Base-by-base conservation (phyloP, 2,113 vertebrate genomes). In the Salminus brasiliensis region DNA sequence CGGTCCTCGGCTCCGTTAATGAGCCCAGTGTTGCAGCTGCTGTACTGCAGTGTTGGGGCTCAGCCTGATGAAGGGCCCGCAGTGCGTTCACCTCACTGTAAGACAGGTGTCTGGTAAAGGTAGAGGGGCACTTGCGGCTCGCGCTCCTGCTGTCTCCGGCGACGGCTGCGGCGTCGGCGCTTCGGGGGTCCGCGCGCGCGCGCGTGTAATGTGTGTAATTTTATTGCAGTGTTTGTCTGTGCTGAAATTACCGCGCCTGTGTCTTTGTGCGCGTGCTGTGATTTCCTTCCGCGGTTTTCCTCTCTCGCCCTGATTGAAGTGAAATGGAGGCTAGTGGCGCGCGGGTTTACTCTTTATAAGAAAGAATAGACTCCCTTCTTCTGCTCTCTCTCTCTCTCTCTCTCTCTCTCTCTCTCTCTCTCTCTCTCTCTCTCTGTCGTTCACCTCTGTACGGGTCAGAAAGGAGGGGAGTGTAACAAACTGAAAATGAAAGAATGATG, bases 181-280 rank as follows among this genome's bases (percentile, higher is more conserved):
- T 88, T 78, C 18, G 12, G 16, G 47, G 47, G 47, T 49, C 47
- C 84, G 60, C 89, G 87, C 88, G 81, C 88, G 75, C 85, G n/a
- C n/a, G n/a, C 86, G 88, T 41, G 92, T 93, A 92, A 94, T 94
- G 93, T 92, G 87, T 88, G 92, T 93, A 90, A 95, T 93, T 93
- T 91, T 89, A 88, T 89, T 93, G 93, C 91, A 88, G 92, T 92
- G 84, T 91, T 87, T 91, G 87, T 81, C 87, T 88, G 84, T 86
- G 87, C 84, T 84, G 87, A 88, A 90, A 93, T 93, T 94, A 93
- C 90, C 86, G 85, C 91, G 89, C 90, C 87, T 83, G 85, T 90
- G 92, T 92, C 88, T 95, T 94, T 92, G 85, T 86, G 84, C 85
- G 85, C 86, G 85, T 86, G 88, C 89, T 91, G 85, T 91, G 93